Base-by-base conservation (phyloP, 1,140 invertebrate species). In the Apis florea region DNA sequence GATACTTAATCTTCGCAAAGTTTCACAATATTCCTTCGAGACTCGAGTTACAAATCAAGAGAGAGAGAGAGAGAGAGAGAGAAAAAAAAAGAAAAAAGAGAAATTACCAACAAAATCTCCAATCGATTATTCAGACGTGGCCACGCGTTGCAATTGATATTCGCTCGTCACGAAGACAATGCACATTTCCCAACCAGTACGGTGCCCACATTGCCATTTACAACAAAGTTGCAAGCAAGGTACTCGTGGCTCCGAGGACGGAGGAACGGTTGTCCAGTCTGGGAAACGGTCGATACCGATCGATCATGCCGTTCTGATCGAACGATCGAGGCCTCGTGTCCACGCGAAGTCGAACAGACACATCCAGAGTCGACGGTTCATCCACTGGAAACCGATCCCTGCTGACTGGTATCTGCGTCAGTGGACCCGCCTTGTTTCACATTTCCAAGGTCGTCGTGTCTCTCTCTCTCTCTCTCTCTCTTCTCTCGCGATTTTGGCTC, bases 281-380 rank as follows among this genome's bases (percentile, higher is more conserved):
- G 71, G 51, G 56, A 70, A 76, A 67, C 71, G 73, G 13, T 59
- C 49, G 68, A 26, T 64, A 70, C 73, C 82, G 70, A 80, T 86
- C 74, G 77, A 87, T 87, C 82, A 64, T 47, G 59, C 75, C 88
- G 83, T 90, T 90, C 89, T 88, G 83, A 86, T 80, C 85, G 89
- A 92, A 84, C 88, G 49, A 19, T 4, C 89, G 26, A 17, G 47
- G 24, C 86, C 76, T 82, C 73, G 85, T 64, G 74, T 85, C 86
- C 70, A 54, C 82, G 79, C 79, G 86, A 90, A 91, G 91, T 89
- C 85, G 85, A 85, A 89, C 68, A 88, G 89, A 92, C 91, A 89
- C 86, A 81, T 85, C 56, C 86, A 80, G 47, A 73, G 56, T n/a
- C 13, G 81, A 90, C 80, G 86, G 87, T 90, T 90, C 89, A 91